Evolutionary conservation across 2,113 vertebrate species (phyloP).

Genomic region (Pollimyrus isidori): DNA sequence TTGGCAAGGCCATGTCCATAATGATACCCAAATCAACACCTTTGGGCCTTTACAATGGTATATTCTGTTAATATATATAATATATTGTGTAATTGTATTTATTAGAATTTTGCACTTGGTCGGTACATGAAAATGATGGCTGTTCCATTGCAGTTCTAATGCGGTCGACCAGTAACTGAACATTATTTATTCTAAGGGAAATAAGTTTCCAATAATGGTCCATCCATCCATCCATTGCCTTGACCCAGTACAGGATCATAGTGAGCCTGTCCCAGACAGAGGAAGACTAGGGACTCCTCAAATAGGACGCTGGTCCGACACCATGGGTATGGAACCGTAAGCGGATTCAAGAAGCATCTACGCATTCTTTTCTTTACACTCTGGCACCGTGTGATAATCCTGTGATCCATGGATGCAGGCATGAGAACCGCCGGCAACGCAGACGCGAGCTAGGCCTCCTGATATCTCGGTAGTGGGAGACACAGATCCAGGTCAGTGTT

Average conservation of each 20-base stretch:
- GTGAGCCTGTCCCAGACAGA: not conserved
- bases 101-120: not conserved
- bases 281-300: not conserved
- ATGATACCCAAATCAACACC: not conserved
- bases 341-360: not conserved
- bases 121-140: not conserved
- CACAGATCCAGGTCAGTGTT: slow-evolving; percentile 24
- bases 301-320: not conserved
- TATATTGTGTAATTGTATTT: not conserved
- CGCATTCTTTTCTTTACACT: not conserved
- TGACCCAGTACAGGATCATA: not conserved
- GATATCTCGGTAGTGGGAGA: not conserved
- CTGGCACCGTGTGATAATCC: not conserved
- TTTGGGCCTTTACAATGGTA: not conserved
- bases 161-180: not conserved
- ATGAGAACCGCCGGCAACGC: not conserved
- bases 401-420: not conserved
- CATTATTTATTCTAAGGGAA: not conserved
- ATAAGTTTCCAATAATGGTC: not conserved
- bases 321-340: not conserved
- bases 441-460: not conserved
- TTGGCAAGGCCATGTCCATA: not conserved
- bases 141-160: not conserved
- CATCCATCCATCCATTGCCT: not conserved
- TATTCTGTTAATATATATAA: not conserved